Evolutionary conservation across 2,888 invertebrate genomes (phyloP).

Genomic region (Drosophila austrosaltans): DNA sequence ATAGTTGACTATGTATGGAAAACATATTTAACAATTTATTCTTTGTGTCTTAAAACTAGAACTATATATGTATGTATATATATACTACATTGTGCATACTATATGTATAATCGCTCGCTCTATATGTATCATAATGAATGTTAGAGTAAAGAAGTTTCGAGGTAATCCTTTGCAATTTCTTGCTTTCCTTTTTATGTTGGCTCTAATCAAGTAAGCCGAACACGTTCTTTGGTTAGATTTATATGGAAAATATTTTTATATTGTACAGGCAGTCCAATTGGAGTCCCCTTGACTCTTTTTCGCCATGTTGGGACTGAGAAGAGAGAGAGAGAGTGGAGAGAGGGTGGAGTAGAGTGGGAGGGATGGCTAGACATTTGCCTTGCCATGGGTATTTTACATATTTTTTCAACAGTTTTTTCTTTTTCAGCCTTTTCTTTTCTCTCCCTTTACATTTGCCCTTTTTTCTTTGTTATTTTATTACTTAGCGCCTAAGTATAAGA

Average conservation of each 20-base stretch:
- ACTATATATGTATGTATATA: background rate
- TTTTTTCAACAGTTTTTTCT: conserved; percentile 50
- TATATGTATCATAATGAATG: too few species aligned
- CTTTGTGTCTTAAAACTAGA: too few species aligned
- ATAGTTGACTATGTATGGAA: background rate
- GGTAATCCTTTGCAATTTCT: conserved; percentile 9
- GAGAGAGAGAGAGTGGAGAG: too few species aligned
- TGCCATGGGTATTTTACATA: conserved; percentile 77
- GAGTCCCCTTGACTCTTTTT: background rate
- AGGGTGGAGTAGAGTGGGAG: conserved; percentile 2
- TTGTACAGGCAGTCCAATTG: conserved; percentile 51
- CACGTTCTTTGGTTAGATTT: conserved; percentile 80
- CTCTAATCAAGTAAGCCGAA: conserved; percentile 79
- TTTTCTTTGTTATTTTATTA: conserved; percentile 75
- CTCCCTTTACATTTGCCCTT: conserved; percentile 38
- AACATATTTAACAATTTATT: too few species aligned
- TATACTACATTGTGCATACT: background rate
- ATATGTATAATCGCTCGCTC: too few species aligned
- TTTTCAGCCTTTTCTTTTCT: conserved; percentile 10
- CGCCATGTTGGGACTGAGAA: conserved; percentile 39
- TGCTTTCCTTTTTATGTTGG: conserved; percentile 37
- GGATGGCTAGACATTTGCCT: conserved; percentile 54
- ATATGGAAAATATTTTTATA: conserved; percentile 79
- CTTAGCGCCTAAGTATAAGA: conserved; percentile 75
- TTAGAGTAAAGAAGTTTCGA: conserved; percentile 2